Evolutionary conservation across 2,113 vertebrate genomes (phyloP).

Genomic region (Eulacestoma nigropectus): DNA sequence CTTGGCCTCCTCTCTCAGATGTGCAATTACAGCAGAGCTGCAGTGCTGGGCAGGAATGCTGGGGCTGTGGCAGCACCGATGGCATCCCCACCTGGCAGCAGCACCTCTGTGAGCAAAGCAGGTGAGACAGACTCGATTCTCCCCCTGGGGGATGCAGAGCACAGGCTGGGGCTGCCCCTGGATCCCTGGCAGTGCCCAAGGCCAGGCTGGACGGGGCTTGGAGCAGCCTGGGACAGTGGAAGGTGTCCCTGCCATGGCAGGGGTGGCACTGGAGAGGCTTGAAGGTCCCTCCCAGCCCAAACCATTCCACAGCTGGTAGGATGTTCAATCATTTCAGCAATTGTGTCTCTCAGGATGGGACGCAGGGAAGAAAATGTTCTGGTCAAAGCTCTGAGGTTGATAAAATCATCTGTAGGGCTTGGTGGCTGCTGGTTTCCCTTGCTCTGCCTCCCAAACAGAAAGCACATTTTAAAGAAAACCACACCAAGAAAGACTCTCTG

Average conservation of each 20-base stretch:
- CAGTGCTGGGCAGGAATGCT: fast-evolving
- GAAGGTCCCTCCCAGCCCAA: neutral
- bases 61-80: fast-evolving
- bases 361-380: neutral
- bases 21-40: fast-evolving
- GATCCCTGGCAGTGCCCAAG: neutral
- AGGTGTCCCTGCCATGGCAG: neutral
- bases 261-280: neutral
- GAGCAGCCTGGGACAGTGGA: neutral
- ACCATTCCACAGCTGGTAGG: fast-evolving
- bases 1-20: neutral
- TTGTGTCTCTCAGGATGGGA: neutral
- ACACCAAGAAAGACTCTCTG: neutral
- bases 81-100: neutral
- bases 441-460: neutral
- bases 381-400: neutral
- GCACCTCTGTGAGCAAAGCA: fast-evolving
- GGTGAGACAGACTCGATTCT: fast-evolving
- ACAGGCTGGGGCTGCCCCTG: neutral
- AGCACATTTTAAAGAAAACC: neutral
- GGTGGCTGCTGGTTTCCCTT: neutral
- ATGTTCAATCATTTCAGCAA: fast-evolving
- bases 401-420: neutral
- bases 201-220: neutral
- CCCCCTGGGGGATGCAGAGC: fast-evolving